Evolutionary conservation across 2,797 vertebrate species (phyloP).

Genomic region (Eidolon dupreanum): DNA sequence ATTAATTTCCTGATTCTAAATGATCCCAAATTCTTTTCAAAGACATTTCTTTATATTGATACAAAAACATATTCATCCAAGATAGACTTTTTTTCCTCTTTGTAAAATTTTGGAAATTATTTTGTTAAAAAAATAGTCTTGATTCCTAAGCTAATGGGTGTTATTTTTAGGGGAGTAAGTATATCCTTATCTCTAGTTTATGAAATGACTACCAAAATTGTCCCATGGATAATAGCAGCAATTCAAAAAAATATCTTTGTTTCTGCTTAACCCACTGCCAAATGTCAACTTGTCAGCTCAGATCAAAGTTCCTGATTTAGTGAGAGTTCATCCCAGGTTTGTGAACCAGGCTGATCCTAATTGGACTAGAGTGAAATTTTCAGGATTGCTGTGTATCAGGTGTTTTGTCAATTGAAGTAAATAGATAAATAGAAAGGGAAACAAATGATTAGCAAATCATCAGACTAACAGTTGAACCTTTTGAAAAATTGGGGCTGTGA

Average conservation of each 20-base stretch:
- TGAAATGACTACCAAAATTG: not conserved
- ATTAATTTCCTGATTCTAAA: too few species aligned
- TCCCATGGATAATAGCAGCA: not conserved
- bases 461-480: not conserved
- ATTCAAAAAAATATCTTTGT: not conserved
- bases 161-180: slow-evolving; percentile 3
- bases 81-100: not conserved
- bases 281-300: not conserved
- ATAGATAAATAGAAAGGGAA: not conserved
- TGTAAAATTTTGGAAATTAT: not conserved
- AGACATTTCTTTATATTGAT: not conserved
- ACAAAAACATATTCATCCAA: not conserved
- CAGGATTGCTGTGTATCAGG: not conserved
- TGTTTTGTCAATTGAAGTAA: not conserved
- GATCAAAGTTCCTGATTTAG: not conserved
- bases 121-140: not conserved
- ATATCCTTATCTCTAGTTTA: not conserved
- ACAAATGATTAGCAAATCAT: not conserved
- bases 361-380: not conserved
- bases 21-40: too few species aligned
- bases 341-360: slow-evolving; percentile 5
- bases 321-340: not conserved
- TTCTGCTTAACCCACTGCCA: not conserved
- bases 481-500: not conserved
- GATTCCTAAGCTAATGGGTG: not conserved